Conservation (phyloP, 2,113 vertebrate species). For the Otocyon megalotis region DNA sequence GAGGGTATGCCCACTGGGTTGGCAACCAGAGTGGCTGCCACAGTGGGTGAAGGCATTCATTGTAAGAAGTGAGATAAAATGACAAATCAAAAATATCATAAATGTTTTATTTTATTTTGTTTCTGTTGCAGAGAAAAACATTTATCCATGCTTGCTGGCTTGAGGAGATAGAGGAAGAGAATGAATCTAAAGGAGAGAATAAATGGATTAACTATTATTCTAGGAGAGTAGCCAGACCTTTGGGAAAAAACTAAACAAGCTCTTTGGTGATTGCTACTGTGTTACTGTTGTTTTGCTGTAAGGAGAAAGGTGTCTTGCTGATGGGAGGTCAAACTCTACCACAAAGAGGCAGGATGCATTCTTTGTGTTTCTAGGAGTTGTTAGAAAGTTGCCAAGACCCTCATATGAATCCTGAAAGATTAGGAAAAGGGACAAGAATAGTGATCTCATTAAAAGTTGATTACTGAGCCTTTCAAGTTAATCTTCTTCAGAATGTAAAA, state of each 20-base stretch:
- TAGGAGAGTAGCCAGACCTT: background rate
- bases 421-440: background rate
- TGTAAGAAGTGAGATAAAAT: background rate
- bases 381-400: slow-evolving; percentile 46
- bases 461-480: background rate
- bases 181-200: background rate
- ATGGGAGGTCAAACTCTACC: background rate
- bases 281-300: background rate
- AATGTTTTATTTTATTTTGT: background rate
- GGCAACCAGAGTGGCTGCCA: background rate
- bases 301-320: background rate
- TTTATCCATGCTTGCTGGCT: background rate
- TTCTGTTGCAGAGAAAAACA: background rate
- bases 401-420: slow-evolving; percentile 26
- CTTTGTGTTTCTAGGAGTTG: background rate
- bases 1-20: background rate
- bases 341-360: background rate
- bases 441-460: background rate
- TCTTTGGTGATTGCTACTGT: background rate
- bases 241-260: background rate
- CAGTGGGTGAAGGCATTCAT: background rate
- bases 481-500: background rate
- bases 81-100: background rate
- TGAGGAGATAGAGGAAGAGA: background rate
- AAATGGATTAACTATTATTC: slow-evolving; percentile 21